A percentile compares a stretch with the other conserved stretches of the same genome.
These are phyloP conservation scores for Drosophila aldrichi DNA, from an alignment of 2,888 invertebrate species.

Conservation along the genomic window DNA sequence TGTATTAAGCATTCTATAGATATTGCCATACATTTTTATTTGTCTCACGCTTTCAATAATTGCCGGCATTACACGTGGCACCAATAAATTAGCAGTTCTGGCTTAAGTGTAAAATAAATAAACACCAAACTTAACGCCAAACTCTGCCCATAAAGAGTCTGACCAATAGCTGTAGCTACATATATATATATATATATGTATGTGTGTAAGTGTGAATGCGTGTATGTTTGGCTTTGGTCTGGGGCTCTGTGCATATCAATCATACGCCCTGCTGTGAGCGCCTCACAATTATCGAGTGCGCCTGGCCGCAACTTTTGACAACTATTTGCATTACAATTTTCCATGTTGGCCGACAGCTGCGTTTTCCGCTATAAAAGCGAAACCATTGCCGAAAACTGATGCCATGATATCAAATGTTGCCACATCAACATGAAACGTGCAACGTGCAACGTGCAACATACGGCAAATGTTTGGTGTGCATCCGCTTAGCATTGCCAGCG, in stretches of 20 bases:
- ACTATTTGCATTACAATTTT: conserved; percentile 36
- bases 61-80: conserved; percentile 78
- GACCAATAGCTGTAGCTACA: background rate
- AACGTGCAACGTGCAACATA: conserved; percentile 3
- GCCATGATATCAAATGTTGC: conserved; percentile 26
- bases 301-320: conserved; percentile 24
- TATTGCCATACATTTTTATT: conserved; percentile 75
- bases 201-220: background rate
- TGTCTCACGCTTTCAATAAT: conserved; percentile 81
- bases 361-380: conserved; percentile 11
- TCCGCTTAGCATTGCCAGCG: conserved; percentile 8
- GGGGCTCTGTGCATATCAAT: conserved; percentile 41
- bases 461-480: conserved; percentile 6
- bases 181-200: background rate
- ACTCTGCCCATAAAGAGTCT: conserved; percentile 37
- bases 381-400: conserved; percentile 4
- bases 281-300: conserved; percentile 33
- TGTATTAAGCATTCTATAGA: conserved; percentile 27
- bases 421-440: conserved; percentile 26
- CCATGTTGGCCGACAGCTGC: conserved; percentile 34
- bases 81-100: conserved; percentile 70
- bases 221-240: conserved; percentile 15
- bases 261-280: conserved; percentile 47
- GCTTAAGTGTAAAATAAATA: conserved; percentile 68
- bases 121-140: conserved; percentile 57